Evolutionary conservation across 2,888 invertebrate genomes (phyloP), one percentile per base, ranked within the genome.

Genomic region (Chymomyza fuscimana): DNA sequence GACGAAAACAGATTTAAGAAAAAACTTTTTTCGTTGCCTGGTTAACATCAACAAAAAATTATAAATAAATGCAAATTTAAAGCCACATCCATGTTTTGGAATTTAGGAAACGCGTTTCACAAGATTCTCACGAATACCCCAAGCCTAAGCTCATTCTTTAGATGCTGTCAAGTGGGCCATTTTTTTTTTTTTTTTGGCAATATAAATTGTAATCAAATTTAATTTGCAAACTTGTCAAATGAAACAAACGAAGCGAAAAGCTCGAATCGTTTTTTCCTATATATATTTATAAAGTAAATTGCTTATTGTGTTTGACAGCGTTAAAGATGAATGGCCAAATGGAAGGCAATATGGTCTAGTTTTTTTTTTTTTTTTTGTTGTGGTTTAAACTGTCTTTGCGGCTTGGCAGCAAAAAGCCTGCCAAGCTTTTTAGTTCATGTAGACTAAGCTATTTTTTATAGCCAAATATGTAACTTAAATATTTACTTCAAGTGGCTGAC

Each of bases 341-440:
- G 40, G 40, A 12, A 12, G 12, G 12, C 25, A 60, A 25, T 36
- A 12, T 60, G 36, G 25, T 60, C 60, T 29, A n/a, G n/a, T 59
- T 59, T 59, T 19, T 59, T 59, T 59, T 59, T 9, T 59, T 59
- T 59, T 29, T 32, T 36, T 22, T 46, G 36, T 25, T 63, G 22
- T 7, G 12, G 40, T 46, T 19, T 10, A 12, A 46, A 10, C 40
- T 46, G 40, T 12, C 40, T 46, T 46, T 46, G 40, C 12, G 12
- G 40, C 12, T 46, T 10, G 40, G 40, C 12, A 2, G 10, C 40
- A 46, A 4, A 46, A 12, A 46, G 12, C 12, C 40, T 46, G 12
- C 12, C 40, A 46, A 46, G 12, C 12, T 12, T 46, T 46, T 46
- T 46, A 46, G 10, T 46, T 46, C 12, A 46, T 46, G 12, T 3